Percentiles rank a stretch among this genome's conserved stretches.
Conservation (phyloP, 1,140 invertebrate species). For the Drosophila sechellia region DNA sequence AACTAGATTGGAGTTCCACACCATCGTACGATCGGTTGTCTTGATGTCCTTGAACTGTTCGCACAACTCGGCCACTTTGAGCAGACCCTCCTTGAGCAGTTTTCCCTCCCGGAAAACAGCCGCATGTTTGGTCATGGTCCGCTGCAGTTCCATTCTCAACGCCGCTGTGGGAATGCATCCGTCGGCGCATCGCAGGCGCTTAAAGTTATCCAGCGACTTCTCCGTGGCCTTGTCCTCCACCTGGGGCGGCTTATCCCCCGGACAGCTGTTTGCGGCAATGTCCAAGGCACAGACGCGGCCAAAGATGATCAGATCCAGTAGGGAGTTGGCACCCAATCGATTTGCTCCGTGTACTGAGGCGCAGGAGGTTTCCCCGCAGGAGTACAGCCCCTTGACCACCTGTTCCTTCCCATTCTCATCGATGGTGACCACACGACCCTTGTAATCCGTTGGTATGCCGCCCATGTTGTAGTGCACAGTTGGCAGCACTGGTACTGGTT, state of each 20-base stretch:
- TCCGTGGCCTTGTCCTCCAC: slow-evolving; percentile 94
- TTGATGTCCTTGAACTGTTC: slow-evolving; percentile 88
- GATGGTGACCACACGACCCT: slow-evolving; percentile 91
- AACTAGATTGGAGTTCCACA: slow-evolving; percentile 98
- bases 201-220: slow-evolving; percentile 95
- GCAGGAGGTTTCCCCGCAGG: slow-evolving; percentile 89
- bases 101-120: slow-evolving; percentile 97
- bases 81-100: slow-evolving; percentile 92
- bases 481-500: slow-evolving; percentile 98
- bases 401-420: slow-evolving; percentile 87
- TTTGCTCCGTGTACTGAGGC: slow-evolving; percentile 99
- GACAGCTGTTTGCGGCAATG: slow-evolving; percentile 91
- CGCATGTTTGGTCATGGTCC: slow-evolving; percentile 98
- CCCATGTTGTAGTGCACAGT: slow-evolving; percentile 99
- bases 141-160: slow-evolving; percentile 96
- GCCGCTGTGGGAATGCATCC: slow-evolving; percentile 92
- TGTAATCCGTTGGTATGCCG: slow-evolving; percentile 97
- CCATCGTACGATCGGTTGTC: slow-evolving; percentile 87
- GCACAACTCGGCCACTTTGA: slow-evolving; percentile 87
- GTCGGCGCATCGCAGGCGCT: slow-evolving; percentile 91
- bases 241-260: slow-evolving; percentile 90
- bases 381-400: slow-evolving; percentile 89
- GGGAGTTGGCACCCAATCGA: slow-evolving; percentile 97
- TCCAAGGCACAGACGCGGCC: slow-evolving; percentile 96
- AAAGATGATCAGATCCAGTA: slow-evolving; percentile 98